Conservation (phyloP, 2,888 invertebrate genomes). For the Steinernema carpocapsae region DNA sequence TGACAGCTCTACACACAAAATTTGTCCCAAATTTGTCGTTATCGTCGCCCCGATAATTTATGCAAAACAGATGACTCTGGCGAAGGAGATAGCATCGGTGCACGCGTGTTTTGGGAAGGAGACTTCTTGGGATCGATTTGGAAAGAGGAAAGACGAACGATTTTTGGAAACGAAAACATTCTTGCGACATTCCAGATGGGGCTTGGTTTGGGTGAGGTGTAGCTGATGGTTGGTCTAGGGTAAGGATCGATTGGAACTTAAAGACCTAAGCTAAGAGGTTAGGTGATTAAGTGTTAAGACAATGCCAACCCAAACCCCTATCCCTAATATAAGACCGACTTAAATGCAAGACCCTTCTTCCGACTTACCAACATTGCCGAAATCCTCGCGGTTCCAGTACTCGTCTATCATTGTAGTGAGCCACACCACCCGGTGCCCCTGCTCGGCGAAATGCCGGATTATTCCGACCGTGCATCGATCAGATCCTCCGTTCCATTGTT, state of each 20-base stretch:
- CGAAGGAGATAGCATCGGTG: constrained; percentile 12
- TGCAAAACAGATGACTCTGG: constrained; percentile 30
- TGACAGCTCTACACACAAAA: not conserved
- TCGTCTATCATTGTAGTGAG: constrained; percentile 68
- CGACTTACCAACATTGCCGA: constrained; percentile 62
- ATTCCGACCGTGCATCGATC: constrained; percentile 67
- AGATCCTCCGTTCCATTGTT: constrained; percentile 69
- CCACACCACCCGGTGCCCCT: constrained; percentile 65
- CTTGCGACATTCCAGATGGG: not conserved
- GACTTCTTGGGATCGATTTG: constrained; percentile 22
- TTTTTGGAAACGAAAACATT: constrained; percentile 9
- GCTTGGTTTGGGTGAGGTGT: no score
- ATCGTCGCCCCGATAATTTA: constrained; percentile 34
- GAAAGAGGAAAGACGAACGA: not conserved
- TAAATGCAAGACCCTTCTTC: constrained; percentile 38
- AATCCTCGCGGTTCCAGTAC: constrained; percentile 65
- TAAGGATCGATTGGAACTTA: not conserved
- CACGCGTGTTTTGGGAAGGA: not conserved
- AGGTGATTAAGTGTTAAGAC: not conserved
- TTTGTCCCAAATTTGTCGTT: constrained; percentile 33
- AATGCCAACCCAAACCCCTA: not conserved
- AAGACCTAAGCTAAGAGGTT: not conserved
- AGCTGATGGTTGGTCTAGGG: not conserved
- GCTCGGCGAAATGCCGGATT: constrained; percentile 62
- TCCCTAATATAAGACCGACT: constrained; percentile 35